These are phyloP conservation scores for Apis mellifera DNA, from an alignment of 1,140 invertebrate genomes.

Conservation along the genomic window Amel_HAv3.1 CM009937.2:1753001-1753500, in stretches of 20 bases:
- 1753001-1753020: conserved; percentile 33
- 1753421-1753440: too few species aligned
- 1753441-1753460: too few species aligned
- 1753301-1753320: too few species aligned
- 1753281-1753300: too few species aligned
- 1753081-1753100: background rate
- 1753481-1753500: background rate
- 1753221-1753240: too few species aligned
- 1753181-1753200: too few species aligned
- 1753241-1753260: too few species aligned
- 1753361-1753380: background rate
- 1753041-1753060: background rate
- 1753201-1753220: too few species aligned
- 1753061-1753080: conserved; percentile 4
- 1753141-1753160: background rate
- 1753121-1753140: background rate
- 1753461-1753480: too few species aligned
- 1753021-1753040: conserved; percentile 41
- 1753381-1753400: background rate
- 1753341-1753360: too few species aligned
- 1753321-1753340: background rate
- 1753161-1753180: too few species aligned
- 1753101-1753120: background rate
- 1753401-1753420: background rate
- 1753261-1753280: too few species aligned